Evolutionary conservation across 2,113 vertebrate genomes (phyloP), one percentile per base, ranked within the genome.

Genomic region (Potamarius usumacintae): DNA sequence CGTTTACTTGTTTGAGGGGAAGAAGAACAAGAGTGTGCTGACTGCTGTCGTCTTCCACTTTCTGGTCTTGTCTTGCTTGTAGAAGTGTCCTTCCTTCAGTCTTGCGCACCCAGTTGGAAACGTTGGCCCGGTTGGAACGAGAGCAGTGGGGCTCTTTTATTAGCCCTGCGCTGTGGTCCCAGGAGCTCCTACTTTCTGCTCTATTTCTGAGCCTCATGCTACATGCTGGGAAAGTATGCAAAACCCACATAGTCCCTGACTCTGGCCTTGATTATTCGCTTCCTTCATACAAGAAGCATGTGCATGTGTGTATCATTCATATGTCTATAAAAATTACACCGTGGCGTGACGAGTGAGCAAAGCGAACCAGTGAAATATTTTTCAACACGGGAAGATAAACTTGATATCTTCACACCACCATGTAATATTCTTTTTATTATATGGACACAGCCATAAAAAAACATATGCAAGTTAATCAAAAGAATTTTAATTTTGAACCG

Each of bases 81-180:
- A n/a, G 69, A 10, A 82, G 77, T 77, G 50, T 80, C 71, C 34
- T 55, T 74, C 52, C 83, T 52, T 42, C 30, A 27, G 57, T 58
- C 62, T 58, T 42, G 34, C 18, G 8, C 81, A n/a, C 58, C 87
- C 77, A 94, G 93, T 93, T 93, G 27, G 18, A 85, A 12, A 22
- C 27, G 27, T 74, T 85, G 93, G 92, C 94, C 94, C 93, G 94
- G 92, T 95, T 94, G 93, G 94, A 96, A 95, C 92, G 93, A 91
- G 94, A 96, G 95, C 94, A 94, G 88, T 92, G 85, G 93, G 94
- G 91, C 93, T 94, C 93, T 95, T 96, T 95, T 95, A 95, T 95
- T 95, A 96, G 95, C 94, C 91, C 91, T 86, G 91, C 88, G 88
- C 88, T 91, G 88, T 85, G 89, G 83, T 95, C 95, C 94, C 95